Evolutionary conservation across 2,888 invertebrate genomes (phyloP).

Genomic region (Calephelis perditalis): DNA sequence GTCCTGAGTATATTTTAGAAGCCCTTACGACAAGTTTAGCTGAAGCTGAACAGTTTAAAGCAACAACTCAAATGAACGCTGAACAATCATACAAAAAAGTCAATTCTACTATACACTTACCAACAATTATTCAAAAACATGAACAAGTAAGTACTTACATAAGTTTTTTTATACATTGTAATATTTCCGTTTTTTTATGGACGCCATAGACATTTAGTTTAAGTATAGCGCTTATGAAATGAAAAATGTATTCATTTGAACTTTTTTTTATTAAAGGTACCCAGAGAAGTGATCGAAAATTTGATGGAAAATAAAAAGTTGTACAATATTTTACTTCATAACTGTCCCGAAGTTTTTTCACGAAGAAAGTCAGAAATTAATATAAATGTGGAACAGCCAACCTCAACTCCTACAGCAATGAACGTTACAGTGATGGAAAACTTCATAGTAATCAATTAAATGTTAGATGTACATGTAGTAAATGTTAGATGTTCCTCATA

Average conservation of each 20-base stretch:
- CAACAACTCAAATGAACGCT: constrained; percentile 62
- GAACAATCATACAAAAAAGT: constrained; percentile 56
- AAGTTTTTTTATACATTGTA: not conserved
- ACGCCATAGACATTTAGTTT: too few relatives aligned
- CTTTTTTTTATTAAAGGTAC: constrained; percentile 71
- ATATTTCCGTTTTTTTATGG: not conserved
- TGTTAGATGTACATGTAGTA: too few relatives aligned
- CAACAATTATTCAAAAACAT: constrained; percentile 85
- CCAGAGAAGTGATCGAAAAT: constrained; percentile 83
- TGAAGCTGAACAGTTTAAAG: constrained; percentile 63
- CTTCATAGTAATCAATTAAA: too few relatives aligned
- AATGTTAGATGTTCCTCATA: too few relatives aligned
- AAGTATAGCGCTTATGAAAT: too few relatives aligned
- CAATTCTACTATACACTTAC: constrained; percentile 85
- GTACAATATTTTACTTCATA: constrained; percentile 83
- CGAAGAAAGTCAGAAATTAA: constrained; percentile 80
- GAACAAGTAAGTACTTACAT: constrained; percentile 77
- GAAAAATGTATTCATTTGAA: too few relatives aligned
- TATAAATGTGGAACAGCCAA: constrained; percentile 47
- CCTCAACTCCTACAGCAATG: constrained; percentile 30
- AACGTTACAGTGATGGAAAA: constrained; percentile 31
- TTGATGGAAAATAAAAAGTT: constrained; percentile 79
- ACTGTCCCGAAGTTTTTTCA: constrained; percentile 82
- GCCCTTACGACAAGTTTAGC: constrained; percentile 77
- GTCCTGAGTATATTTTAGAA: constrained; percentile 81